Evolutionary conservation across 2,113 vertebrate species (phyloP), one percentile per base, ranked within the genome.

Genomic region (Paraplagusia blochii): DNA sequence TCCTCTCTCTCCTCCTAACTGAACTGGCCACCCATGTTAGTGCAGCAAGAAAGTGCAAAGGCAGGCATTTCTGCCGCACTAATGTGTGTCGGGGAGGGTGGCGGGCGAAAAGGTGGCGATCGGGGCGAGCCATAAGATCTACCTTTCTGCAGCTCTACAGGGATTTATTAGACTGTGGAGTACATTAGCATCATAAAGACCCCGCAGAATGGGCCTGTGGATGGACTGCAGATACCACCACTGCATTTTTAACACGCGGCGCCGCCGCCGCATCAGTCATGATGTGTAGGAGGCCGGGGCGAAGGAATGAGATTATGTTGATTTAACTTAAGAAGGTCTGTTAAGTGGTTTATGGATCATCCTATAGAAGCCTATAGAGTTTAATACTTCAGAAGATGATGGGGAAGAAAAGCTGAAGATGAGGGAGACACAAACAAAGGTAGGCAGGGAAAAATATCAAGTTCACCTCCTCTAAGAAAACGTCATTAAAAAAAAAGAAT

Each of bases 161-260:
- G 86, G 88, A 91, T 90, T 91, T 90, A 91, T 91, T 91, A 90
- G 88, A 88, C 83, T 69, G 68, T 81, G 86, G 87, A 90, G 88
- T 88, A 88, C 82, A 92, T 92, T 91, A 90, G 87, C 89, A 90
- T 90, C 85, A 91, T 90, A 92, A 91, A 91, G 91, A 88, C 79
- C 74, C 64, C 47, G 67, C 79, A 82, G 87, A 91, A 89, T 86
- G 79, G 84, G 80, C 64, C 77, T 63, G 66, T 63, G 67, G 80
- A 81, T 82, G 83, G 80, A 76, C 85, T 77, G 74, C 73, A 80
- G 77, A 83, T 74, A 75, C 80, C 70, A 73, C 77, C 72, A 63
- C 72, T 71, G 81, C 78, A 79, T 77, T 84, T 29, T 76, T 53
- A 69, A 84, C 81, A 80, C 76, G 76, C 69, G 76, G 73, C 58